Base-by-base conservation (phyloP, 2,888 invertebrate genomes). In the Troilus luridus region DNA sequence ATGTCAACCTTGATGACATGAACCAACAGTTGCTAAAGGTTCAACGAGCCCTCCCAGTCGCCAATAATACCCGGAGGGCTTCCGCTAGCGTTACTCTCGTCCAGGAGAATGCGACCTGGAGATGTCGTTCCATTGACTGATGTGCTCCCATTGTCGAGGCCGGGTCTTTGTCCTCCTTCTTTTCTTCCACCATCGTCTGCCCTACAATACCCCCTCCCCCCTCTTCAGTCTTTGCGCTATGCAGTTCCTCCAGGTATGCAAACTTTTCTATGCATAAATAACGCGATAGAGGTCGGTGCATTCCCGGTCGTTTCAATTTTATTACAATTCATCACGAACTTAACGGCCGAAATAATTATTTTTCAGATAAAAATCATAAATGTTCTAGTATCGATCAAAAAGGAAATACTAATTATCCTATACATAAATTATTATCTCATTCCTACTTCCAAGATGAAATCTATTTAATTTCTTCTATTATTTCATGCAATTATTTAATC, bases 81-180 rank as follows among this genome's bases (percentile, higher is more conserved):
- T n/a, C 85, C 56, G 54, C 85, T 85, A n/a, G 56, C 12, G 56
- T 56, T 21, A 12, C 56, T 14, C 56, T 12, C 5, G n/a, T 6
- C 85, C 12, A 85, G 85, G 56, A 56, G n/a, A 58, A 54, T 85
- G 11, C 56, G 56, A 14, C 21, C 85, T 85, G 85, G 11, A 85
- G 85, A 54, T 85, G 85, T 58, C 85, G 54, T 58, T 56, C 85
- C 85, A 85, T 85, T 85, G 85, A 85, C 85, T 85, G 85, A 85
- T 85, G 56, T 58, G 54, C 56, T 58, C n/a, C 85, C 56, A 85
- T 85, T 85, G 85, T 85, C 5, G 85, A 41, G 56, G 14, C 0
- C 0, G 41, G 12, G 21, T 85, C 85, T 85, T 85, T 85, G 85
- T 85, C 54, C 85, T 0, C 56, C 21, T 54, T 85, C 85, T 58